phyloP scores from a whole-genome alignment of 2,888 invertebrate genomes.

The Amblyjoppa proteus region DNA sequence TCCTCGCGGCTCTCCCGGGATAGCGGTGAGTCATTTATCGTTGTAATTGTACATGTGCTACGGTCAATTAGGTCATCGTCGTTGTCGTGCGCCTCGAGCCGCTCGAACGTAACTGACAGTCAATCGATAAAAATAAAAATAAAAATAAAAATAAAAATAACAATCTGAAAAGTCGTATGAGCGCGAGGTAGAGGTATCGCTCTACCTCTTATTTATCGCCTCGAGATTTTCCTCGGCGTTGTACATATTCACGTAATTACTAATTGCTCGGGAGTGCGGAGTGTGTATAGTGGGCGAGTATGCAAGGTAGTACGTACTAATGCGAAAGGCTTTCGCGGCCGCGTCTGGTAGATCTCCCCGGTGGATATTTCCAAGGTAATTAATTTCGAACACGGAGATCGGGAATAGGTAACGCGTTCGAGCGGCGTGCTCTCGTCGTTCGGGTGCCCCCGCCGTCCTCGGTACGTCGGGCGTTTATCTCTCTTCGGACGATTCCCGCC shows the following conservation, averaged over 20 bases:
- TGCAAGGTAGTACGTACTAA: not conserved
- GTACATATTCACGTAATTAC: conserved; percentile 53
- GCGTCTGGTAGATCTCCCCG: conserved; percentile 19
- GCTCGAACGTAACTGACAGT: conserved; percentile 13
- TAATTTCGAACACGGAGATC: conserved; percentile 62
- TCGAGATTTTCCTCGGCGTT: not conserved
- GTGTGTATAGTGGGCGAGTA: not conserved
- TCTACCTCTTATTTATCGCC: conserved; percentile 15
- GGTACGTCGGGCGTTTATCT: not conserved
- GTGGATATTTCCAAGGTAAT: conserved; percentile 59
- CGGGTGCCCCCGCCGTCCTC: conserved; percentile 16
- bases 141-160: not conserved
- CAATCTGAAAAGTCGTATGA: conserved; percentile 1
- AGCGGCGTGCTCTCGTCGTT: conserved; percentile 54
- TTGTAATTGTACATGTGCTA: conserved; percentile 20
- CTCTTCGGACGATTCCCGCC: not conserved
- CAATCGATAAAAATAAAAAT: conserved; percentile 6
- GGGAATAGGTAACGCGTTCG: conserved; percentile 58
- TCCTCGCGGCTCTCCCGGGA: not conserved
- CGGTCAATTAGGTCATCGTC: conserved; percentile 27
- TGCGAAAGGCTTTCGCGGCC: conserved; percentile 32
- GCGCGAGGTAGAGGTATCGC: conserved; percentile 3
- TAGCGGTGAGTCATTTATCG: conserved; percentile 14
- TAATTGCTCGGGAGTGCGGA: conserved; percentile 42
- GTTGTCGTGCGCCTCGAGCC: conserved; percentile 5